Base-by-base conservation (phyloP, 2,888 invertebrate genomes). In the Athrips mouffetella region DNA sequence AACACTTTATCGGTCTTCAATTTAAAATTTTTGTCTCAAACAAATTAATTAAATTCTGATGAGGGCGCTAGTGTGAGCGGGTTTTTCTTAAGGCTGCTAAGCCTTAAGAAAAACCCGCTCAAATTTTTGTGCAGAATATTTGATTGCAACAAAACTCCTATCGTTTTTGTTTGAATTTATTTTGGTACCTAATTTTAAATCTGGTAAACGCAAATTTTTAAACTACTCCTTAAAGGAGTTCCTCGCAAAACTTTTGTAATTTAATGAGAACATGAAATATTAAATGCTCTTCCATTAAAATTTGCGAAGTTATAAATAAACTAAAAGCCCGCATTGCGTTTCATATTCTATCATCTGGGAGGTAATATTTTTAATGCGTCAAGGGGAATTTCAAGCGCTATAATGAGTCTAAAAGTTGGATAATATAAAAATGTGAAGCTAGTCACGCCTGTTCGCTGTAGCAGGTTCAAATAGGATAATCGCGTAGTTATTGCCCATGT, bases 381-480 rank as follows among this genome's bases (percentile, higher is more conserved):
- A 18, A 23, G 27, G 23, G 27, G 30, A 29, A 29, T 29, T 13
- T 42, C 18, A 37, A 23, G 30, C n/a, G 30, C n/a, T 18, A 49
- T 70, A 67, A 69, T 70, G 70, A 67, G 67, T 72, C 70, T 70
- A 50, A n/a, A 64, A 67, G 66, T 72, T 68, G 64, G 66, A 66
- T 68, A 63, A 63, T 73, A 72, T 70, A 70, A 77, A 79, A 80
- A 77, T 75, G 69, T 59, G 66, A 59, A 60, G 51, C 58, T 57
- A 75, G 82, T 81, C 80, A 80, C 81, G 83, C 78, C 77, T 74
- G 75, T 75, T 70, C 71, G 73, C 61, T 70, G 78, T 77, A 69
- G 70, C 70, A 65, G 65, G 70, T 73, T 70, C 72, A 77, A 84
- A 82, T 81, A 77, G 80, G 80, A 80, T 83, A 84, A 84, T 83